Percentiles rank a stretch among this genome's conserved stretches.
Conservation (phyloP, 2,888 invertebrate genomes). For the Amphimallon solstitiale region DNA sequence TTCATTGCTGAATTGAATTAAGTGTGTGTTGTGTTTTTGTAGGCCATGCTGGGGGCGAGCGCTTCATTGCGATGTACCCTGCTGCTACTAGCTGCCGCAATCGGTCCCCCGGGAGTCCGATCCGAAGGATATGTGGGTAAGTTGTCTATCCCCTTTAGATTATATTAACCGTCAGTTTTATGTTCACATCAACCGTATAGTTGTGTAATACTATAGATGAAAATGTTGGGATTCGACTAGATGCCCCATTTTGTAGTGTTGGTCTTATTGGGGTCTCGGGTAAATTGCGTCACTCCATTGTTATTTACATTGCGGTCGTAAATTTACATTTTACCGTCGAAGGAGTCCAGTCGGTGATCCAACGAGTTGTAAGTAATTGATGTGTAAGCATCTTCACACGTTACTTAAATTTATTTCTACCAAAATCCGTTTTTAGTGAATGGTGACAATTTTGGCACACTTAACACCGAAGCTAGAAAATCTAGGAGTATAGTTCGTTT, state of each 20-base stretch:
- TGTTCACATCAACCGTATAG: neutral
- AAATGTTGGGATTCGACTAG: no score
- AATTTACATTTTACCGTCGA: neutral
- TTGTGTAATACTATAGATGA: neutral
- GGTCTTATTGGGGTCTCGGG: neutral
- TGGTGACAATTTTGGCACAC: no score
- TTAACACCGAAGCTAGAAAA: no score
- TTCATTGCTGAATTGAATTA: conserved; percentile 6
- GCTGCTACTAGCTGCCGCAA: conserved; percentile 56
- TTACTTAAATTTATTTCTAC: no score
- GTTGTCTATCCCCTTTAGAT: conserved; percentile 47
- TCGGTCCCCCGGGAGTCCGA: conserved; percentile 62
- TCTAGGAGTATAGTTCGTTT: no score
- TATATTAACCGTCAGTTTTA: neutral
- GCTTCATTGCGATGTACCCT: conserved; percentile 57
- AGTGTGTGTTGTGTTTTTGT: conserved; percentile 43
- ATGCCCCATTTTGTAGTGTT: neutral
- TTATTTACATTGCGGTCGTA: neutral
- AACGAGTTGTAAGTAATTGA: no score
- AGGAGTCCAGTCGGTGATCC: no score
- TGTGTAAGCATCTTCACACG: no score
- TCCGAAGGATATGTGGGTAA: conserved; percentile 76
- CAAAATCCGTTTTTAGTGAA: no score
- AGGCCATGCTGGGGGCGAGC: conserved; percentile 64
- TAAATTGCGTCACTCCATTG: neutral